A percentile compares a stretch with the other conserved stretches of the same genome.
phyloP scores from a whole-genome alignment of 2,888 invertebrate species.

The Epirrita christyi region DNA sequence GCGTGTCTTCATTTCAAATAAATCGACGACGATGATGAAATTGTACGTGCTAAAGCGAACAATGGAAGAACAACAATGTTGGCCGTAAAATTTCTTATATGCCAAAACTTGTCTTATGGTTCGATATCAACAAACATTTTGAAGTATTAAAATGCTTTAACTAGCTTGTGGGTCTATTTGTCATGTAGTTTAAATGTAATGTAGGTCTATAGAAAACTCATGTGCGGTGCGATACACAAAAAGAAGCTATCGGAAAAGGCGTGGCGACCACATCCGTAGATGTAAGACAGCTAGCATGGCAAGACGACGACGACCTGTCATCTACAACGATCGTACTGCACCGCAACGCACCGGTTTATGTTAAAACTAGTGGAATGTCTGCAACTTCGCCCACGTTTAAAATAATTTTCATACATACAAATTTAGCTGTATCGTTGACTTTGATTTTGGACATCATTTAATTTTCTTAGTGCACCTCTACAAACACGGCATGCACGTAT shows the following conservation, averaged over 20 bases:
- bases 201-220: slow-evolving; percentile 30
- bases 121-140: slow-evolving; percentile 20
- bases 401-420: background rate
- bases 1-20: slow-evolving; percentile 67
- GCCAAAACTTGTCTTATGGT: slow-evolving; percentile 44
- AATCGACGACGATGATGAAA: slow-evolving; percentile 67
- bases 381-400: background rate
- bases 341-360: slow-evolving; percentile 41
- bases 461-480: too few species aligned
- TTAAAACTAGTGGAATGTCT: slow-evolving; percentile 2
- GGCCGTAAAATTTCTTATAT: slow-evolving; percentile 46
- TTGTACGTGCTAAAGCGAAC: slow-evolving; percentile 64
- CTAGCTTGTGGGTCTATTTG: slow-evolving; percentile 48
- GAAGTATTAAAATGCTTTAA: slow-evolving; percentile 47
- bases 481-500: too few species aligned
- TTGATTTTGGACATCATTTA: too few species aligned
- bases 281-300: slow-evolving; percentile 52
- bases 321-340: slow-evolving; percentile 35
- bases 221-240: slow-evolving; percentile 46
- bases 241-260: slow-evolving; percentile 59
- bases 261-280: slow-evolving; percentile 51
- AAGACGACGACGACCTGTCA: slow-evolving; percentile 48
- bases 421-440: background rate
- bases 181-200: slow-evolving; percentile 41
- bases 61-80: slow-evolving; percentile 57